phyloP scores from a whole-genome alignment of 2,797 vertebrate genomes.

The Aratinga solstitialis region DNA sequence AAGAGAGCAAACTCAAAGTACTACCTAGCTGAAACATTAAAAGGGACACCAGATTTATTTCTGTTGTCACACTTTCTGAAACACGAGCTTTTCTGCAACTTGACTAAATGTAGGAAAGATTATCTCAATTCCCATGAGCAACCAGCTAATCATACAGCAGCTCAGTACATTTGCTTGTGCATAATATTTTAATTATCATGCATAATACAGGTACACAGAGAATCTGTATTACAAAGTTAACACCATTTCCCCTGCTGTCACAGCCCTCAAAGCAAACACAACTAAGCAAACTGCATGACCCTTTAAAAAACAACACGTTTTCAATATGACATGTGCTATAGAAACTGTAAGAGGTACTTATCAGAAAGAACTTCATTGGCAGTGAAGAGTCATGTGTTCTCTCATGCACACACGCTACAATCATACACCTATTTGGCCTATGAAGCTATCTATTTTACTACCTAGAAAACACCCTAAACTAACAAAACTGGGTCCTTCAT shows the following conservation, averaged over 20 bases:
- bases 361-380: neutral
- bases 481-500: neutral
- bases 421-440: neutral
- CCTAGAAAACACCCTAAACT: neutral
- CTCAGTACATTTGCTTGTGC: neutral
- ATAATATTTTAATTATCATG: neutral
- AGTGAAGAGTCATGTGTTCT: neutral
- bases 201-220: neutral
- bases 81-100: neutral
- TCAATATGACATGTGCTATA: fast-evolving
- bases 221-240: neutral
- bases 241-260: neutral
- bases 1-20: neutral
- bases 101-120: neutral
- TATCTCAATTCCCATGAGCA: neutral
- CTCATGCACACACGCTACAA: neutral
- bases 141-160: neutral
- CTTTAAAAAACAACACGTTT: neutral
- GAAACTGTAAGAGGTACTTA: neutral
- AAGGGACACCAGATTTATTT: neutral
- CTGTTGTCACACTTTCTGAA: neutral
- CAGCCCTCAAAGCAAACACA: neutral
- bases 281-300: neutral
- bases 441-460: neutral
- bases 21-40: neutral